These are phyloP conservation scores for Cataglyphis hispanica DNA, from an alignment of 1,140 invertebrate genomes.

Conservation along the genomic window DNA sequence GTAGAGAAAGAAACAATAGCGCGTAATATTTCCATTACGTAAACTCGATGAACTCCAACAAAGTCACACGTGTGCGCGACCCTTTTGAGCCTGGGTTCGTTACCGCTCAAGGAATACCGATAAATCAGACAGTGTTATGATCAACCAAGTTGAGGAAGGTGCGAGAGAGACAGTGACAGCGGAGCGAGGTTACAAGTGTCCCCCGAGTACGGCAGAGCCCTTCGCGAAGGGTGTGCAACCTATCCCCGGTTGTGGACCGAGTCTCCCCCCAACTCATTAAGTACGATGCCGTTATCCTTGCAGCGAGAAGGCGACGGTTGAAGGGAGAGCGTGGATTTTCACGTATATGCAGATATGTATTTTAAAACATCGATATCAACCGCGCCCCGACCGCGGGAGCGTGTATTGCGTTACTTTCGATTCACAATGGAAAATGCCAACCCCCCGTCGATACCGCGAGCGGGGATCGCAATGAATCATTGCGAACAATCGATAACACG, in stretches of 20 bases:
- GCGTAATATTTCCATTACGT: constrained; percentile 19
- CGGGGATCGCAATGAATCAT: constrained; percentile 81
- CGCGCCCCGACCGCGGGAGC: constrained; percentile 77
- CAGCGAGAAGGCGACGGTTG: constrained; percentile 23
- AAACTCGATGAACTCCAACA: constrained; percentile 42
- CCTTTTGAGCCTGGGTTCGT: constrained; percentile 43
- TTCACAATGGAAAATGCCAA: constrained; percentile 78
- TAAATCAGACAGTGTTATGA: constrained; percentile 83
- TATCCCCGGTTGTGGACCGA: constrained; percentile 67
- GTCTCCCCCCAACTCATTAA: constrained; percentile 84
- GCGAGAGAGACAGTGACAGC: constrained; percentile 61
- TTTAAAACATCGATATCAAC: constrained; percentile 85
- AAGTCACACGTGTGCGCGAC: constrained; percentile 60
- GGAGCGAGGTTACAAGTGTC: constrained; percentile 73
- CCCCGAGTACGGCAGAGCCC: constrained; percentile 72
- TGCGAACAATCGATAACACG: constrained; percentile 77
- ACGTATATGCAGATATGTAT: constrained; percentile 82
- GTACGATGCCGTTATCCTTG: constrained; percentile 79
- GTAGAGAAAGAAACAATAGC: constrained; percentile 9
- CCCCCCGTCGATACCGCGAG: constrained; percentile 73
- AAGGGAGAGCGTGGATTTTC: constrained; percentile 64
- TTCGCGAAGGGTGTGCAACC: constrained; percentile 49
- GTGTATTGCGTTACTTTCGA: constrained; percentile 83
- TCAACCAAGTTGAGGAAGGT: constrained; percentile 37
- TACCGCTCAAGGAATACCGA: constrained; percentile 82